phyloP scores from a whole-genome alignment of 2,888 invertebrate species.

The Nasonia oneida region DNA sequence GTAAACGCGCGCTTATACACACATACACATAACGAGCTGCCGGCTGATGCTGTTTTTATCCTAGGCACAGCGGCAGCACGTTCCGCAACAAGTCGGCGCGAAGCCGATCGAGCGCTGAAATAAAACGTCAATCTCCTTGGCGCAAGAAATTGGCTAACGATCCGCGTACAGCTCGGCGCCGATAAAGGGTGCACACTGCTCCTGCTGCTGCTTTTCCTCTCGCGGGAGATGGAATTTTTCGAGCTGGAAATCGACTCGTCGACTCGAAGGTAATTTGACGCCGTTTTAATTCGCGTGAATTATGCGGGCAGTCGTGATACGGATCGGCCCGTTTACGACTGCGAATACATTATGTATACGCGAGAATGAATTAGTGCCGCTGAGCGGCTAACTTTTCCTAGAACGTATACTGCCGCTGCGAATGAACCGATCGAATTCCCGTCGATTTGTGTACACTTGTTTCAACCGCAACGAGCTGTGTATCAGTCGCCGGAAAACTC shows the following conservation, averaged over 20 bases:
- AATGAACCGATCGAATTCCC: not conserved
- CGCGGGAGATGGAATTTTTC: not conserved
- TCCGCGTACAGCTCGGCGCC: conserved; percentile 51
- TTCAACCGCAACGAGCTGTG: not conserved
- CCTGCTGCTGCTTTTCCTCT: not conserved
- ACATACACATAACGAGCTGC: conserved; percentile 18
- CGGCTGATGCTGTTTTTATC: not conserved
- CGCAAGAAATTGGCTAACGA: conserved; percentile 59
- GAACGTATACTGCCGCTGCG: not conserved
- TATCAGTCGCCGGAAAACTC: conserved; percentile 3
- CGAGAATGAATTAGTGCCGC: conserved; percentile 24
- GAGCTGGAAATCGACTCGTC: not conserved
- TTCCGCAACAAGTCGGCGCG: conserved; percentile 45
- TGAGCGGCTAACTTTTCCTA: not conserved
- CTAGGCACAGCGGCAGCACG: not conserved
- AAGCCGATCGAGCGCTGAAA: conserved; percentile 44
- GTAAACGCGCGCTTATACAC: not conserved
- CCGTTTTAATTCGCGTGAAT: conserved; percentile 25
- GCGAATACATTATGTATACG: conserved; percentile 18
- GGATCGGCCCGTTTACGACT: conserved; percentile 19
- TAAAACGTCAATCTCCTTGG: conserved; percentile 55
- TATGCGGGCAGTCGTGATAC: not conserved
- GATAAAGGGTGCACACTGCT: not conserved
- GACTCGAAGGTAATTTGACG: conserved; percentile 27
- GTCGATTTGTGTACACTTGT: not conserved